These are phyloP conservation scores for Bradysia coprophila DNA, from an alignment of 1,140 invertebrate genomes.

Conservation along the genomic window DNA sequence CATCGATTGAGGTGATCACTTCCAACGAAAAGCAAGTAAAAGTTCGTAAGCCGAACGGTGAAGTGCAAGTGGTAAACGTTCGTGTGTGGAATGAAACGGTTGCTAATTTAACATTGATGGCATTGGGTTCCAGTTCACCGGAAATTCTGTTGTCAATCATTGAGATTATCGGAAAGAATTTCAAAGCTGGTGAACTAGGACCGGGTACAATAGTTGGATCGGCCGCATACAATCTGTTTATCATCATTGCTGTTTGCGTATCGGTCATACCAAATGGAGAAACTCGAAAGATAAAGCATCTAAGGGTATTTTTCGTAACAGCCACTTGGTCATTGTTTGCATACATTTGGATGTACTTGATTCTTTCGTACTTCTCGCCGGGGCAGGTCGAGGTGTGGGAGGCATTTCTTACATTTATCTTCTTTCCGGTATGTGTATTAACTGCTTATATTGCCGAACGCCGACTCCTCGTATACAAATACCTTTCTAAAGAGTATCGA, in stretches of 20 bases:
- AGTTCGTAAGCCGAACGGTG: constrained; percentile 64
- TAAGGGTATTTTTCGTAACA: constrained; percentile 90
- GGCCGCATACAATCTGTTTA: constrained; percentile 91
- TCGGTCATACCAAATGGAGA: constrained; percentile 74
- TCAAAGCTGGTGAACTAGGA: constrained; percentile 86
- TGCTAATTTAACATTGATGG: constrained; percentile 93
- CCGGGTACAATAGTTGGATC: constrained; percentile 94
- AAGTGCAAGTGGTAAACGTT: constrained; percentile 64
- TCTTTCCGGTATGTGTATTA: constrained; percentile 84
- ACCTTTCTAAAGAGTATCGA: constrained; percentile 69
- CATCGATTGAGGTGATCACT: constrained; percentile 94
- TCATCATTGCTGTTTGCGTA: constrained; percentile 90
- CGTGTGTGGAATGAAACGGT: constrained; percentile 90
- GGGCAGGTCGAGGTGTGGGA: constrained; percentile 87
- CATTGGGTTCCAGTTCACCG: constrained; percentile 87
- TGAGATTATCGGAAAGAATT: constrained; percentile 77
- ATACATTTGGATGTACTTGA: constrained; percentile 91
- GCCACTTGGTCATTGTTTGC: constrained; percentile 94
- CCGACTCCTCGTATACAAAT: constrained; percentile 67
- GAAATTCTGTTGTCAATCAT: constrained; percentile 92
- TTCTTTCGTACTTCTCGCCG: constrained; percentile 62
- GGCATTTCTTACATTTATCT: constrained; percentile 77
- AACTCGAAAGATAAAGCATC: constrained; percentile 79
- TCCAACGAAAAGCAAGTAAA: constrained; percentile 80
- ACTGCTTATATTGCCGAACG: constrained; percentile 89